Percentiles rank a stretch among this genome's conserved stretches.
Conservation (phyloP, 64 coral and sea anemone genomes). For the Montipora capricornis region DNA sequence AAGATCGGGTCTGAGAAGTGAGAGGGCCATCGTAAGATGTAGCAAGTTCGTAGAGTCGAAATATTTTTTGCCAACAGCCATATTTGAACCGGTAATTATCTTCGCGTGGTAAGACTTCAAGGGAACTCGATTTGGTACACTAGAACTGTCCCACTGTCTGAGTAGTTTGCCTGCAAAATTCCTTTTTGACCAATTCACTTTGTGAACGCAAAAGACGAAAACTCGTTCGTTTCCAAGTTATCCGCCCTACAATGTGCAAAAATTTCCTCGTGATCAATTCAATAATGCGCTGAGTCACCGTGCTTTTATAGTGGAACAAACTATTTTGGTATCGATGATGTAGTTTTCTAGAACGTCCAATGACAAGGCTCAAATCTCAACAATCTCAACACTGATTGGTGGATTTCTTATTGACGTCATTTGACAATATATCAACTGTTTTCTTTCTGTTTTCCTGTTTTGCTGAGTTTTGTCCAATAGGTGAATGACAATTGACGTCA, state of each 20-base stretch:
- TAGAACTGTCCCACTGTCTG: no score
- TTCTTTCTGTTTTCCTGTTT: no score
- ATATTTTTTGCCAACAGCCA: conserved; percentile 76
- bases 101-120: background rate
- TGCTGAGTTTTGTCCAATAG: background rate
- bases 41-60: conserved; percentile 47
- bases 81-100: background rate
- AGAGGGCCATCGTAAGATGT: conserved; percentile 67
- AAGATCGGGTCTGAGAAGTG: conserved; percentile 78
- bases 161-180: no score
- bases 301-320: background rate
- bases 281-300: conserved; percentile 39
- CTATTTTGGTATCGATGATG: conserved; percentile 50
- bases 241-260: background rate
- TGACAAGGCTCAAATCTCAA: conserved; percentile 6
- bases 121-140: background rate
- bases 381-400: conserved; percentile 50
- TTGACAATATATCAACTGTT: background rate
- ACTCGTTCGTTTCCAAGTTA: background rate
- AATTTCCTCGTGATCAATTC: background rate
- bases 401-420: conserved; percentile 43
- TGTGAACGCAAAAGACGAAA: no score
- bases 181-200: no score
- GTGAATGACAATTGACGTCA: conserved; percentile 18
- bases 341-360: background rate